phyloP scores from a whole-genome alignment of 2,113 vertebrate genomes.

The Aphyosemion australe region DNA sequence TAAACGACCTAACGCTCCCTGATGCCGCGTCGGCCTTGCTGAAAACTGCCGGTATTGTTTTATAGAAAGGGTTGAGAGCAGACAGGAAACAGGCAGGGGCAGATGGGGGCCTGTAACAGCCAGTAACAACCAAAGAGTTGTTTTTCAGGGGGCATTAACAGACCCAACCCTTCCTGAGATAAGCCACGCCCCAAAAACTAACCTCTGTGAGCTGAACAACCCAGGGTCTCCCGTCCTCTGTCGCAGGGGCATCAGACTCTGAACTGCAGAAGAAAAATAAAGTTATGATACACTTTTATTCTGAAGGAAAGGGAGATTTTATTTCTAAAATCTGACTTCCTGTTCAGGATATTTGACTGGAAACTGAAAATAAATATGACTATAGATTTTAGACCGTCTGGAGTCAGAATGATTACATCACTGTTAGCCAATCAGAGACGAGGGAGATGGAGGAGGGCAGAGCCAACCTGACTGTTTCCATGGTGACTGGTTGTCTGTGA shows the following conservation, averaged over 20 bases:
- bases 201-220: slow-evolving; percentile 91
- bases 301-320: slow-evolving; percentile 9
- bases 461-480: slow-evolving; percentile 93
- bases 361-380: no score
- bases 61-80: no score
- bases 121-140: no score
- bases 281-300: slow-evolving; percentile 14
- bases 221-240: slow-evolving; percentile 85
- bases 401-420: no score
- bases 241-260: slow-evolving; percentile 83
- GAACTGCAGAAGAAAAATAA: slow-evolving; percentile 73
- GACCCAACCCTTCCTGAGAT: slow-evolving; percentile 51
- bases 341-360: no score
- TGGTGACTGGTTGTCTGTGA: slow-evolving; percentile 86
- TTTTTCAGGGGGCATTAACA: slow-evolving; percentile 71
- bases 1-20: no score
- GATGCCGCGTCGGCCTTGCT: no score
- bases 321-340: no score
- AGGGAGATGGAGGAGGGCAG: slow-evolving; percentile 19
- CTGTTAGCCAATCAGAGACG: slow-evolving; percentile 16
- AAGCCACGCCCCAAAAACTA: slow-evolving; percentile 85
- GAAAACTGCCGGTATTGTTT: no score
- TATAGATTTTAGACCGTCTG: no score
- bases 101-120: no score
- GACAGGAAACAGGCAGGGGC: no score